phyloP scores from a whole-genome alignment of 2,113 vertebrate species.

The Bubalus kerabau region DNA sequence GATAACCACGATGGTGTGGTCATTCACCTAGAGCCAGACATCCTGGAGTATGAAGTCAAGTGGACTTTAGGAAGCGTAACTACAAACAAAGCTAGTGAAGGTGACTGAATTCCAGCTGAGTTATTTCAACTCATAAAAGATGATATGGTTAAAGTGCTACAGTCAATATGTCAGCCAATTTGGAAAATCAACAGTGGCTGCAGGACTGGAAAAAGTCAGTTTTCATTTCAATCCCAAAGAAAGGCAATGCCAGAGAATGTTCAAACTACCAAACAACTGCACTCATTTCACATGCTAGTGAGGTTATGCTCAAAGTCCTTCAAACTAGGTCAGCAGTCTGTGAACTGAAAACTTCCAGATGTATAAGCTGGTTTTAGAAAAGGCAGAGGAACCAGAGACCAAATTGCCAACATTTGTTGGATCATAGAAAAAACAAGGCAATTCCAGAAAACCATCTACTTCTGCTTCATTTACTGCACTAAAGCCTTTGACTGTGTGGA shows the following conservation, averaged over 20 bases:
- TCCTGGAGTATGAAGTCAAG: neutral
- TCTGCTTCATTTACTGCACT: neutral
- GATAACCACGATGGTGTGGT: neutral
- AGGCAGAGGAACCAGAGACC: neutral
- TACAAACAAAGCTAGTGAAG: neutral
- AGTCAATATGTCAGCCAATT: neutral
- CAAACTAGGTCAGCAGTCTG: neutral
- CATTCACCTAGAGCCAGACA: neutral
- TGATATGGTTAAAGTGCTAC: neutral
- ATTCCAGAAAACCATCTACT: neutral
- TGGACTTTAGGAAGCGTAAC: neutral
- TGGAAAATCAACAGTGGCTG: neutral
- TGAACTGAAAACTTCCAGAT: neutral
- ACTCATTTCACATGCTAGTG: neutral
- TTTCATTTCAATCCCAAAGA: neutral
- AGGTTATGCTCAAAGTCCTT: neutral
- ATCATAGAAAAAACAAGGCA: neutral
- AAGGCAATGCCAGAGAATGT: neutral
- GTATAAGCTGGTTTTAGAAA: neutral
- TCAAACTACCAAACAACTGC: neutral
- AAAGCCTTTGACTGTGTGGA: neutral
- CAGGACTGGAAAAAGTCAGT: neutral
- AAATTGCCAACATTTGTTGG: neutral
- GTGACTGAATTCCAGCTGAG: neutral
- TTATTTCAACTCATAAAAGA: neutral